phyloP scores from a whole-genome alignment of 2,888 invertebrate species.

The Agrotis segetum region DNA sequence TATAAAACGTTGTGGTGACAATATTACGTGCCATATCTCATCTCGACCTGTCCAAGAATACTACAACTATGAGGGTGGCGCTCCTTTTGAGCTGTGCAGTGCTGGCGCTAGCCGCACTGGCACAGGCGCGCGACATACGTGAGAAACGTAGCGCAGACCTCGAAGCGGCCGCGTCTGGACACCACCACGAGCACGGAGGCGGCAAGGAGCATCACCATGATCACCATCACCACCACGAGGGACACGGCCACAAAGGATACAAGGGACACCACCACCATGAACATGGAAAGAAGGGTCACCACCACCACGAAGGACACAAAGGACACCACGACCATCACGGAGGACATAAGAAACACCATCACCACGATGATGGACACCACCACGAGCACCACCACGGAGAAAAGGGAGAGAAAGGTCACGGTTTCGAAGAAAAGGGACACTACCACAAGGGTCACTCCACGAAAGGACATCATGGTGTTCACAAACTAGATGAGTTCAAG shows the following conservation, averaged over 20 bases:
- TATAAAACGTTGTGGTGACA: conserved; percentile 84
- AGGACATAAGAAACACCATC: conserved; percentile 92
- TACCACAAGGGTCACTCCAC: conserved; percentile 96
- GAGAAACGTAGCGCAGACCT: conserved; percentile 88
- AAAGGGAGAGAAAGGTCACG: conserved; percentile 92
- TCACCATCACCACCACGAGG: conserved; percentile 92
- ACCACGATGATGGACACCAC: conserved; percentile 92
- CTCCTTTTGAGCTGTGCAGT: conserved; percentile 76
- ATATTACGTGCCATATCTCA: conserved; percentile 77
- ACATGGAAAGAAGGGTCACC: conserved; percentile 93
- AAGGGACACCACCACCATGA: conserved; percentile 92
- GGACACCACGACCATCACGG: conserved; percentile 91
- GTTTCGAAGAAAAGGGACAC: conserved; percentile 91
- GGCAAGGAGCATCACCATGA: conserved; percentile 92
- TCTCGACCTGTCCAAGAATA: conserved; percentile 71
- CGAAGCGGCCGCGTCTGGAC: conserved; percentile 86
- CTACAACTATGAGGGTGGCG: conserved; percentile 81
- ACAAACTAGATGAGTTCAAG: conserved; percentile 96
- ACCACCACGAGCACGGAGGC: conserved; percentile 89
- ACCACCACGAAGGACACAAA: conserved; percentile 92
- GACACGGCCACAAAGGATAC: conserved; percentile 93
- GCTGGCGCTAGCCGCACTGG: conserved; percentile 83
- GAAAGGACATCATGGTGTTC: conserved; percentile 95
- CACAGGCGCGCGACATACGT: conserved; percentile 83
- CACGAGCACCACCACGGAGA: conserved; percentile 92